Base-by-base conservation (phyloP, 2,888 invertebrate genomes). In the Diarsia dahlii region DNA sequence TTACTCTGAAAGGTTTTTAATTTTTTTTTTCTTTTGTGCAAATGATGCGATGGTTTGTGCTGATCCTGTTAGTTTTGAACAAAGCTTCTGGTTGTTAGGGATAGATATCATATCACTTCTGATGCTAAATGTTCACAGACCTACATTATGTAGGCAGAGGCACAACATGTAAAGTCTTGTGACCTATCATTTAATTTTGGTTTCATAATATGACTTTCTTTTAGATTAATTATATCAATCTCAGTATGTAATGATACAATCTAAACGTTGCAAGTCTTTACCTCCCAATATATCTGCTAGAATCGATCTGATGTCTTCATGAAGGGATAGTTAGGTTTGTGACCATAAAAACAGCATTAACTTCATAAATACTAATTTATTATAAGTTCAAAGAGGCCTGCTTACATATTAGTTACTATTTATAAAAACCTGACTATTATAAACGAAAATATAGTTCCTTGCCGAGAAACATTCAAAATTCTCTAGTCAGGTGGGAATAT, bases 401-500 rank as follows among this genome's bases (percentile, higher is more conserved):
- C 46, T 74, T 78, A 78, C 74, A 75, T 28, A 75, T 86, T 79
- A 86, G 86, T 76, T 73, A 78, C 46, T 84, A 86, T 85, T 83
- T 82, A 83, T 71, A 74, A 63, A 60, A 76, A 56, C 89, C 89
- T 90, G 90, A 81, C 90, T 89, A 87, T 76, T 23, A 68, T 56
- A 15, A 64, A 86, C 78, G 79, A 81, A 87, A 87, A 76, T 23
- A 67, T 74, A 78, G 82, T 88, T 89, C 87, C 87, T 85, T 71
- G 48, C 81, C 63, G 84, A 68, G 68, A 81, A 85, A 76, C 71
- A 78, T 92, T 94, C 94, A 90, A 95, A 95, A 95, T 95, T 95
- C 88, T 95, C 96, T 95, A 95, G 96, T 96, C 95, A 92, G 95
- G 92, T 92, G 91, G 82, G 58, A 91, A 91, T 84, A 87, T 94